phyloP scores from a whole-genome alignment of 2,888 invertebrate species.

The Laspeyria flexula region DNA sequence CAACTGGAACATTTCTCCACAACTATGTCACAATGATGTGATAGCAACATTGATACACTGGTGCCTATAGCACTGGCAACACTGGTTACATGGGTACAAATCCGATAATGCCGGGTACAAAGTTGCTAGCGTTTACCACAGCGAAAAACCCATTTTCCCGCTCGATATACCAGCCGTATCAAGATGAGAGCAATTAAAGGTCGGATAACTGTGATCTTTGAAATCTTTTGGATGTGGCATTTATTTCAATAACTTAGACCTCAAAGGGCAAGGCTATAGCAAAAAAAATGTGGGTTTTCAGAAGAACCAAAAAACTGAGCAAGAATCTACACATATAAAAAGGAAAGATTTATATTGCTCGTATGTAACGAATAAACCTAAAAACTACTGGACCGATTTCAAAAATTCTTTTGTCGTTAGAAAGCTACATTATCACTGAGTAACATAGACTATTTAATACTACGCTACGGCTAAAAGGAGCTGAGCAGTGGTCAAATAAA shows the following conservation, averaged over 20 bases:
- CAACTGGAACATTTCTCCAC: constrained; percentile 5
- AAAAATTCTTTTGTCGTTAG: no score
- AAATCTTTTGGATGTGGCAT: constrained; percentile 59
- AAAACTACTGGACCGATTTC: no score
- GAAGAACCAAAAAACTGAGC: no score
- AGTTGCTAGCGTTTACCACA: constrained; percentile 78
- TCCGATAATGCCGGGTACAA: constrained; percentile 81
- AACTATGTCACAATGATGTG: constrained; percentile 27
- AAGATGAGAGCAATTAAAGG: constrained; percentile 86
- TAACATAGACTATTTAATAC: no score
- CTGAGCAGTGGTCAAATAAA: no score
- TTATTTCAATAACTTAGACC: not conserved
- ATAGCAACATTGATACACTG: constrained; percentile 38
- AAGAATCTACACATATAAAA: no score
- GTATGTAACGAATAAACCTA: no score
- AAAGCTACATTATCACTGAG: no score
- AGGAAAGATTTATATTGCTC: no score
- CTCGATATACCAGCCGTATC: constrained; percentile 85
- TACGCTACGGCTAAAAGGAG: no score
- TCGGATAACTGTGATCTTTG: constrained; percentile 52
- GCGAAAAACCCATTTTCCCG: constrained; percentile 84
- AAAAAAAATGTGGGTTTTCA: no score
- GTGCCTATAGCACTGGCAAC: constrained; percentile 42
- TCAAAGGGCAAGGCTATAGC: no score
- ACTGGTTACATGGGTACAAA: constrained; percentile 55